Evolutionary conservation across 2,888 invertebrate species (phyloP), one percentile per base, ranked within the genome.

Genomic region (Aleiodes testaceus): DNA sequence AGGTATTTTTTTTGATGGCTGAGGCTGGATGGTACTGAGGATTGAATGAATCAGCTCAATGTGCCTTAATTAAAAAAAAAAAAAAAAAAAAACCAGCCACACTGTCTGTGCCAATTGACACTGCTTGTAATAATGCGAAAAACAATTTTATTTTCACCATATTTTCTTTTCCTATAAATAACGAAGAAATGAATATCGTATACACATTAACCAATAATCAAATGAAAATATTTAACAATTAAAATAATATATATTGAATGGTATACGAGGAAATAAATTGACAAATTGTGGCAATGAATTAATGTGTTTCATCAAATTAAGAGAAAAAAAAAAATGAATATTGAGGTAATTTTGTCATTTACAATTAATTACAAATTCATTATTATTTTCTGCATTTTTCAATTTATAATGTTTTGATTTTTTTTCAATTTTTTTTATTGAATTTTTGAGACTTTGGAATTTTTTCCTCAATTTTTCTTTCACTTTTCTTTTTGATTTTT

Each of bases 61-160:
- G 85, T 86, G 86, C 86, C 86, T 86, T 86, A 85, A 81, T 74
- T 0, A 26, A 26, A 36, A 36, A 7, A 11, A 36, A 7, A 11
- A 36, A 7, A 9, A 36, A 9, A 36, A 36, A 36, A 36, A 36
- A 36, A 36, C 83, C 85, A 85, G 83, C 83, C 80, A 83, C 42
- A 67, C 81, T 85, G 83, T 83, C 83, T 84, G 85, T 85, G 85
- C 85, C 85, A 85, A 82, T 76, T 74, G 77, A 82, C 82, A 79
- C 78, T 82, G 77, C 80, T 76, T 78, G 65, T 74, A 76, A 77
- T 74, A 77, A 66, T 44, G 16, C 53, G 3, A 52, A 5, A 47
- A 61, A 14, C 26, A 16, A 16, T n/a, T 5, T 14, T 47, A 3
- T 47, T 14, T 42, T 59, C 4, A 14, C 16, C 16, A 53, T n/a